Conservation (phyloP, 2,797 vertebrate species). For the Sebastes iracundus region DNA sequence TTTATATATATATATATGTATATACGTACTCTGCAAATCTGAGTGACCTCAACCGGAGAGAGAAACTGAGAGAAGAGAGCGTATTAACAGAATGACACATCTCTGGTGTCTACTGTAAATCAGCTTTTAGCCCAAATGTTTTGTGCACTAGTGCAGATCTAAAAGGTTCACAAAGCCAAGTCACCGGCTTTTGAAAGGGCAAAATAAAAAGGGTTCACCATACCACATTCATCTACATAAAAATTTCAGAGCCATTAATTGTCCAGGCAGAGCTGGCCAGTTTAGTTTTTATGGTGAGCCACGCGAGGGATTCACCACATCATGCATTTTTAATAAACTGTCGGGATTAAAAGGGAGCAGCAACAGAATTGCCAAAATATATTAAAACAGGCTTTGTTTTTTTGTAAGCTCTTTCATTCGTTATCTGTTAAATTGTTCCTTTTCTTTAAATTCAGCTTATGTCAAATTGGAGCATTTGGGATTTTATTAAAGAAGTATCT, state of each 20-base stretch:
- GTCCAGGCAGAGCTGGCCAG: constrained; percentile 2
- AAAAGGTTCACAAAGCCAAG: constrained; percentile 38
- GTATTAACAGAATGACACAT: constrained; percentile 21
- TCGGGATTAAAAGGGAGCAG: constrained; percentile 21
- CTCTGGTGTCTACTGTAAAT: background rate
- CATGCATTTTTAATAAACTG: constrained; percentile 61
- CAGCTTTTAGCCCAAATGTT: constrained; percentile 37
- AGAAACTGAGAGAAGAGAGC: constrained; percentile 11
- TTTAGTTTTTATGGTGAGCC: constrained; percentile 38
- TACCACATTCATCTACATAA: background rate
- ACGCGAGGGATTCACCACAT: constrained; percentile 20
- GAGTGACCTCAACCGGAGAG: constrained; percentile 7
- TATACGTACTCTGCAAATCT: background rate
- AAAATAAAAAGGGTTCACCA: constrained; percentile 36
- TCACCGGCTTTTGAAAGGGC: constrained; percentile 25
- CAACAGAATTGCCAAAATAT: constrained; percentile 16
- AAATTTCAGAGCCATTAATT: constrained; percentile 45
- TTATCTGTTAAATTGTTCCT: constrained; percentile 6
- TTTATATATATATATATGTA: constrained; percentile 8
- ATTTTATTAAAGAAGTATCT: constrained; percentile 9
- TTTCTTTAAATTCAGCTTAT: background rate
- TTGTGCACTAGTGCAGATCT: constrained; percentile 21
- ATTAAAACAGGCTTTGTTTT: constrained; percentile 24
- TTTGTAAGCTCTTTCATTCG: constrained; percentile 7
- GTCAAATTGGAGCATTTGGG: constrained; percentile 1